phyloP scores from a whole-genome alignment of 1,140 invertebrate genomes.

The Plodia interpunctella region DNA sequence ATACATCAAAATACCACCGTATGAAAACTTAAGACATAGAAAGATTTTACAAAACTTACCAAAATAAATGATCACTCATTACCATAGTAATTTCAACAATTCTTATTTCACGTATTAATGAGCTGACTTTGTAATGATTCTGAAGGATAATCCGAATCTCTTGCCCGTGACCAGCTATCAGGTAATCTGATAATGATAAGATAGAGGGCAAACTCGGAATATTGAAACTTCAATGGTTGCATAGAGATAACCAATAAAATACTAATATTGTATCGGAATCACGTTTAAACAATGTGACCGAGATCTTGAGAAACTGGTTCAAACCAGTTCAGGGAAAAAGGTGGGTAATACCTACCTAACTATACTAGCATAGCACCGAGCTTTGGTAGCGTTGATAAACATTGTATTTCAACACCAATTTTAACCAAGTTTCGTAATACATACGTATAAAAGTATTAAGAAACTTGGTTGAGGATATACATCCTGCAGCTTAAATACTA shows the following conservation, averaged over 20 bases:
- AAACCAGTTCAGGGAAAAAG: too few relatives aligned
- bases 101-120: not conserved
- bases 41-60: not conserved
- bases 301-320: not conserved
- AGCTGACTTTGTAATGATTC: not conserved
- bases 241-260: slow-evolving; percentile 1
- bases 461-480: too few relatives aligned
- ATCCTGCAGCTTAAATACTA: too few relatives aligned
- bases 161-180: slow-evolving; percentile 21
- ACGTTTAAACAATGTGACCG: not conserved
- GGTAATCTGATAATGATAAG: slow-evolving; percentile 2
- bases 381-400: too few relatives aligned
- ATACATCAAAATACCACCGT: too few relatives aligned
- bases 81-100: not conserved
- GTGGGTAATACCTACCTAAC: too few relatives aligned
- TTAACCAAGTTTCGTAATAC: too few relatives aligned
- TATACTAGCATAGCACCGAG: too few relatives aligned
- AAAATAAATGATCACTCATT: too few relatives aligned
- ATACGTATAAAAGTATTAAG: too few relatives aligned
- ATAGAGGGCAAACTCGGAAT: not conserved
- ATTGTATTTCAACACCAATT: too few relatives aligned
- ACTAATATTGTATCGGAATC: not conserved
- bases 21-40: too few relatives aligned
- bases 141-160: not conserved
- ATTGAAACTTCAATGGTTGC: not conserved